Base-by-base conservation (phyloP, 2,797 vertebrate species). In the Siniperca undulata region DNA sequence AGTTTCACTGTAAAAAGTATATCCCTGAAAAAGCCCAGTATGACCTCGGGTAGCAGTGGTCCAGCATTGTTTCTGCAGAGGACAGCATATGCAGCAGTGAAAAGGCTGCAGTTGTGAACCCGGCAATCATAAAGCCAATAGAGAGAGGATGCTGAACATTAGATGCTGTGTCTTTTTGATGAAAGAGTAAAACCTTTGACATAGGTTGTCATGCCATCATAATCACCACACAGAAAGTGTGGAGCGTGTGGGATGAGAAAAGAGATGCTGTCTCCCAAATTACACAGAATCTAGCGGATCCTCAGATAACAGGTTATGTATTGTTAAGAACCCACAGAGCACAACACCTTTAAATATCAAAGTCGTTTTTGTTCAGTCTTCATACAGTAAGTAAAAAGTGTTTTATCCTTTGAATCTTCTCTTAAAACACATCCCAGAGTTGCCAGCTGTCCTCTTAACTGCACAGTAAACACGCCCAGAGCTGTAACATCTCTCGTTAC, bases 401-500 rank as follows among this genome's bases (percentile, higher is more conserved):
- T 16, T 66, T 56, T 56, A 74, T 75, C 55, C 22, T 22, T 38
- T 68, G 53, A 30, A 44, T 68, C 19, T 60, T 48, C 36, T 64
- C 17, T 59, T 34, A 8, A 61, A 66, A 74, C 38, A 65, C n/a
- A 66, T 40, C 24, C 58, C n/a, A 8, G 34, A 16, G 38, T 68
- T 55, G 69, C 30, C 42, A 17, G 36, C 61, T 42, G 53, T 77
- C 78, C 68, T 27, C 66, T 78, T 65, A 75, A 44, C 71, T 66
- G 66, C 78, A 77, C 40, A 65, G 73, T 82, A 76, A 91, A 87
- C 78, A 83, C 74, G 59, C 74, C 69, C 56, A 40, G 80, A 86
- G 85, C 75, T 82, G 78, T 67, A 71, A 55, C 77, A 59, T 86
- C 91, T 88, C 78, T 81, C 64, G 81, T 87, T 91, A 89, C 89